Evolutionary conservation across 2,797 vertebrate species (phyloP), one percentile per base, ranked within the genome.

Genomic region (Helarctos malayanus): DNA sequence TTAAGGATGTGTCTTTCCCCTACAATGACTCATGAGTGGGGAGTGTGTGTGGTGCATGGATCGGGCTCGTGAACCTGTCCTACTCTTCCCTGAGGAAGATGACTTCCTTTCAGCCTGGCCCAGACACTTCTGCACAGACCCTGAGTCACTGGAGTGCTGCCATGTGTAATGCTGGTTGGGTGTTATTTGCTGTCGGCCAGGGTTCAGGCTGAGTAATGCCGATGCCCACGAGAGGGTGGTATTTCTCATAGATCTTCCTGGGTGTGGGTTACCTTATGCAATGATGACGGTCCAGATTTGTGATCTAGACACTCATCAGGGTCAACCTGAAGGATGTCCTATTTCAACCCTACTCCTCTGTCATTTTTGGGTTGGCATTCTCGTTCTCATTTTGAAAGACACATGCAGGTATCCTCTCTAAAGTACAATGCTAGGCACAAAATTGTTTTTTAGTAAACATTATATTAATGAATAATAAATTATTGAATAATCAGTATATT

Each of bases 351-450:
- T 65, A 11, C 5, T 89, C 4, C 27, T 59, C 23, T 59, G 6
- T 16, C 41, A 59, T 7, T 69, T 5, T 52, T 49, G 16, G 6
- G 4, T 52, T 35, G 54, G 14, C 25, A 57, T 2, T 4, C 16
- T 89, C 5, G 16, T 90, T 59, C 14, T 94, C 32, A 78, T 80
- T 69, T 87, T 80, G 73, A 93, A 85, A 93, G 38, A 65, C 13
- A 59, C 0, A 14, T 2, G 16, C 52, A 5, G 3, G 29, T 29
- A 0, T 87, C 23, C 21, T 87, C 27, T 85, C 27, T 87, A 25
- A 56, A n/a, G 57, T 49, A 1, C 13, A 45, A 14, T 14, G 13
- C 16, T 61, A 32, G 9, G 18, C 7, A 29, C 1, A 73, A 38
- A 56, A 7, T 47, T 11, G 1, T 4, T 90, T 7, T 68, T 68